Conservation (phyloP, 2,888 invertebrate genomes). For the Rhingia rostrata region DNA sequence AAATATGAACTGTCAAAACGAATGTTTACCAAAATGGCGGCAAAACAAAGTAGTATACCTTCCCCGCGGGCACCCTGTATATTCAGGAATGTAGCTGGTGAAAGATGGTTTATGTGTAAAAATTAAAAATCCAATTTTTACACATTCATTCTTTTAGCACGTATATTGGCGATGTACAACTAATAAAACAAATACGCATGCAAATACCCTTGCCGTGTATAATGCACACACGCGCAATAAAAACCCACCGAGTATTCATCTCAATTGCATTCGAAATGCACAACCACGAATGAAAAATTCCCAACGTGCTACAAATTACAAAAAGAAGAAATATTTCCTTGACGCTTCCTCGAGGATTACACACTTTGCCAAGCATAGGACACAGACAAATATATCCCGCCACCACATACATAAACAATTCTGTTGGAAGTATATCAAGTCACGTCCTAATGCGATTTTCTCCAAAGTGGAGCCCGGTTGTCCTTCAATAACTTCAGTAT, state of each 20-base stretch:
- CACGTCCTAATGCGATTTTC: conserved; percentile 52
- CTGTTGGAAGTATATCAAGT: conserved; percentile 51
- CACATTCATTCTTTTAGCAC: too few species aligned
- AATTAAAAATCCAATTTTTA: too few species aligned
- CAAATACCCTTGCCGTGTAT: background rate
- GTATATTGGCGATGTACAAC: too few species aligned
- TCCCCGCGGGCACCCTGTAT: too few species aligned
- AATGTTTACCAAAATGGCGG: too few species aligned
- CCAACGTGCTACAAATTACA: conserved; percentile 18
- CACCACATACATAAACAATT: conserved; percentile 54
- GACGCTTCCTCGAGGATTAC: conserved; percentile 34
- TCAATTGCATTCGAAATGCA: conserved; percentile 20
- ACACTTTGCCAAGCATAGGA: conserved; percentile 30
- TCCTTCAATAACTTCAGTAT: conserved; percentile 11
- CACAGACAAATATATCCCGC: conserved; percentile 39
- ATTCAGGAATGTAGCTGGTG: too few species aligned
- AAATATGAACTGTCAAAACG: too few species aligned
- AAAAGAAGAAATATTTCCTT: conserved; percentile 22
- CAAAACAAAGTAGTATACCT: too few species aligned
- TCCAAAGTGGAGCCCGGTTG: background rate
- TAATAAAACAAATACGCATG: too few species aligned
- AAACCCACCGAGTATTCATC: conserved; percentile 7
- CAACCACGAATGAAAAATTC: conserved; percentile 30
- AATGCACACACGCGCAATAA: conserved; percentile 7
- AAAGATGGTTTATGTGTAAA: too few species aligned